Evolutionary conservation across 2,888 invertebrate species (phyloP), one percentile per base, ranked within the genome.

Genomic region (Palloptera scutellata): DNA sequence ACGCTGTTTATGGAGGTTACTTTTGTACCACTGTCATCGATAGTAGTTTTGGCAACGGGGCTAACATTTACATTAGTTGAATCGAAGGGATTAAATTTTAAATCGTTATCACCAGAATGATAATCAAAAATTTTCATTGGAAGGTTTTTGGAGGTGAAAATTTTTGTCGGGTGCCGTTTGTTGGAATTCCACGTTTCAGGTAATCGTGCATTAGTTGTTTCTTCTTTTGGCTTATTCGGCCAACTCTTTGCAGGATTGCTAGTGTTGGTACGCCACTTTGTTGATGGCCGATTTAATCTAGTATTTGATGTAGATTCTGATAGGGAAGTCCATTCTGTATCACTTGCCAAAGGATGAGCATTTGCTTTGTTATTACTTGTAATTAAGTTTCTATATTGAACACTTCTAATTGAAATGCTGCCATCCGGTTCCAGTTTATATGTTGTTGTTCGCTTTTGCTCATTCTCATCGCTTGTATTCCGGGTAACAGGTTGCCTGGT

Each of bases 401-500:
- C 45, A 0, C 72, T 72, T 41, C 61, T 57, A 12, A 55, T 70
- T n/a, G 76, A 68, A 1, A 70, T 69, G 13, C 67, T 69, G 12
- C 74, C 73, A 65, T 77, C 76, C 11, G 75, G 65, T 15, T 76
- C 67, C 8, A 81, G 69, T 10, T 60, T 69, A 20, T 79, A 80
- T 12, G 78, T 81, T 17, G 73, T 75, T 12, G 70, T 75, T 11
- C 58, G 55, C 11, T 64, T 62, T 13, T 64, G 61, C 41, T 81
- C 80, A 11, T 13, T 48, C 5, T 68, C 74, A 48, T 75, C 68
- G 8, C 58, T 70, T 4, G 74, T 70, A 30, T 55, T 73, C 41
- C 72, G 68, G n/a, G 74, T 66, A 54, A 80, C 75, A 13, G 81
- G 81, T 52, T 76, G 66, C n/a, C 69, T 72, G 11, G 73, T 77